Base-by-base conservation (phyloP, 92 coral and sea anemone genomes). In the Siderastrea siderea region DNA sequence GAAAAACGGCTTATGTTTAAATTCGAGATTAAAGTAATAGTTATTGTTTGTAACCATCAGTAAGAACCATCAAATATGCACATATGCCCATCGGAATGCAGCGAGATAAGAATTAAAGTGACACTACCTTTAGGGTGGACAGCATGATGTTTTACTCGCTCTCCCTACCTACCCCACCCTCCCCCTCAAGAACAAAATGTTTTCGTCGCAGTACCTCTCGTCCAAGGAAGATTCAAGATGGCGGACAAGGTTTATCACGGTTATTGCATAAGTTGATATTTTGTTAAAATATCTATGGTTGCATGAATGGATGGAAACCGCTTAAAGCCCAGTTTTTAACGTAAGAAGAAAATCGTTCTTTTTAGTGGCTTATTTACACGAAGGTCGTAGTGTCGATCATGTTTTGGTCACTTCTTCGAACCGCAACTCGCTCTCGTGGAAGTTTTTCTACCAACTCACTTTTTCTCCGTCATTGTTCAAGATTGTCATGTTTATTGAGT, bases 181-280 rank as follows among this genome's bases (percentile, higher is more conserved):
- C 1, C 57, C 16, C 14, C 48, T 11, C 10, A 26, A 19, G 11
- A 54, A 75, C 7, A 7, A 63, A 17, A 26, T 0, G 9, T 47
- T n/a, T 8, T 48, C 61, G 46, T 10, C 63, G 89, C 92, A 89
- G 92, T 83, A 81, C 6, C 53, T 19, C 45, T n/a, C 11, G 8
- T n/a, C 15, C 44, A 7, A 44, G 3, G 14, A 57, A 19, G 43
- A 71, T 82, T 4, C 86, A 84, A 84, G 75, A 89, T 83, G 92
- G 88, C 84, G 80, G 92, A 89, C 66, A 77, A 60, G 50, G 3
- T 47, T 47, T 26, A 26, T 26, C 16, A 61, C 26, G 66, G 17
- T 3, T 13, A 9, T 70, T 65, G 45, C 70, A 26, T 65, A 11
- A 13, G 51, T 14, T 4, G 7, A 47, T n/a, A 70, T 5, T 70